phyloP scores from a whole-genome alignment of 2,888 invertebrate species.

The Eupeodes latifasciatus region DNA sequence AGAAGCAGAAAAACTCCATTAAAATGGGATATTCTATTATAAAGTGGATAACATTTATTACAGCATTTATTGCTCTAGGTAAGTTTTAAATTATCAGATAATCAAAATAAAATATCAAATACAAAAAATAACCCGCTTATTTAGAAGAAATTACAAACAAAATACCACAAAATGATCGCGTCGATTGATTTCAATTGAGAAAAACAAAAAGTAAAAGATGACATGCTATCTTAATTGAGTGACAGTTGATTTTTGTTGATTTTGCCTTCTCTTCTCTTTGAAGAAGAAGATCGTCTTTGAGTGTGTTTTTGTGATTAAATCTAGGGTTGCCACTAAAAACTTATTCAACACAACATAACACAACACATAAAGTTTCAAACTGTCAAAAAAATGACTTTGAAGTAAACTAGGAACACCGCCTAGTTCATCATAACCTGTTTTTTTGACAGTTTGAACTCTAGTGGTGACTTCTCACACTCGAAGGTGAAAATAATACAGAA shows the following conservation, averaged over 20 bases:
- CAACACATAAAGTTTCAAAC: no score
- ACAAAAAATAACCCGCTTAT: background rate
- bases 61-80: slow-evolving; percentile 81
- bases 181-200: background rate
- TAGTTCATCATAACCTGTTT: no score
- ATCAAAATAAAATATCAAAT: background rate
- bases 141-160: background rate
- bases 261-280: background rate
- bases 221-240: slow-evolving; percentile 41
- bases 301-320: background rate
- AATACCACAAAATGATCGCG: background rate
- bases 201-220: background rate
- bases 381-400: no score
- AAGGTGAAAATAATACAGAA: no score
- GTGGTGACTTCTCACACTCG: no score
- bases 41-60: slow-evolving; percentile 82
- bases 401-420: no score
- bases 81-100: slow-evolving; percentile 76
- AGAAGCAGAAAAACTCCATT: slow-evolving; percentile 59
- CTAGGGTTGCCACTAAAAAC: background rate
- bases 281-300: background rate
- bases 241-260: slow-evolving; percentile 30
- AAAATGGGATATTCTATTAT: slow-evolving; percentile 81
- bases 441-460: no score
- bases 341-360: no score